Conservation (phyloP, 2,797 vertebrate species). For the Tachyglossus aculeatus region DNA sequence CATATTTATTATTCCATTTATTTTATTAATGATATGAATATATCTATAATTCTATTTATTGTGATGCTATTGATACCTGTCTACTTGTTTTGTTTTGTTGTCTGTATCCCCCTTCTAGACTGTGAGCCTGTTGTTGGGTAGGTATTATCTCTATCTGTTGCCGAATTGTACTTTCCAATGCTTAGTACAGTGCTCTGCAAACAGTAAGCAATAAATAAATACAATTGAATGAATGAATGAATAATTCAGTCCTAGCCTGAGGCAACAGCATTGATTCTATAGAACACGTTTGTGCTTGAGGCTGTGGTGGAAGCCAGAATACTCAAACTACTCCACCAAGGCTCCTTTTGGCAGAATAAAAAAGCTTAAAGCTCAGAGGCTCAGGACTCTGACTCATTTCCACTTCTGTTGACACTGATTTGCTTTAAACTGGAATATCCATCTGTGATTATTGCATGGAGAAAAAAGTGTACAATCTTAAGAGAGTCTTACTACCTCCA, state of each 20-base stretch:
- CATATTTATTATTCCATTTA: too few relatives aligned
- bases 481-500: not conserved
- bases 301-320: constrained; percentile 18
- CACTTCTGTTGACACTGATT: constrained; percentile 28
- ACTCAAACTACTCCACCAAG: constrained; percentile 6
- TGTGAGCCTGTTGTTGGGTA: too few relatives aligned
- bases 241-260: constrained; percentile 31
- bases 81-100: too few relatives aligned
- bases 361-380: constrained; percentile 2
- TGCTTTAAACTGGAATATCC: constrained; percentile 13
- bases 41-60: too few relatives aligned
- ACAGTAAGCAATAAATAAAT: too few relatives aligned
- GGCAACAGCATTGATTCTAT: constrained; percentile 37
- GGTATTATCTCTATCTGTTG: too few relatives aligned
- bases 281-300: constrained; percentile 28
- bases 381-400: constrained; percentile 22
- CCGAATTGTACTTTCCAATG: too few relatives aligned
- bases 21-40: too few relatives aligned
- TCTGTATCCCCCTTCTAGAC: too few relatives aligned
- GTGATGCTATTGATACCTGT: too few relatives aligned
- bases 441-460: not conserved
- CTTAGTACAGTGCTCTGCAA: too few relatives aligned
- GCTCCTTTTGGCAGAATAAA: constrained; percentile 30
- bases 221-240: too few relatives aligned
- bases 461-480: not conserved